Percentiles rank a stretch among this genome's conserved stretches.
Conservation (phyloP, 2,113 vertebrate species). For the Octodon degus region DNA sequence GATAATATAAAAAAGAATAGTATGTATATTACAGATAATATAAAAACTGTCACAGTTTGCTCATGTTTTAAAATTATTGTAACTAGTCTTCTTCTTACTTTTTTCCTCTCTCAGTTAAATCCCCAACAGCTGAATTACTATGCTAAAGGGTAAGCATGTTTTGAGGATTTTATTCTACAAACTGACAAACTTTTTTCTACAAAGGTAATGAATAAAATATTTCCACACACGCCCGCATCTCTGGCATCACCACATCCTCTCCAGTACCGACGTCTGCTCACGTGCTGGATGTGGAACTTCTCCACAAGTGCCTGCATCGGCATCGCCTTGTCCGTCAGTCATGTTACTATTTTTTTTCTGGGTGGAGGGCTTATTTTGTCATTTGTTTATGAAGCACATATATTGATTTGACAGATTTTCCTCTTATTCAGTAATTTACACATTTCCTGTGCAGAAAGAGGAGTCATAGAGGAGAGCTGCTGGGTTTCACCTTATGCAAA, state of each 20-base stretch:
- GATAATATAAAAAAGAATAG: too few relatives aligned
- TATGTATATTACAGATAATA: neutral
- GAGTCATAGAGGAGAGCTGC: neutral
- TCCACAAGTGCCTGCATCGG: neutral
- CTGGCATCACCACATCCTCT: neutral
- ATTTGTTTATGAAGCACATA: conserved; percentile 70
- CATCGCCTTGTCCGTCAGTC: neutral
- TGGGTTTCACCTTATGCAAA: neutral
- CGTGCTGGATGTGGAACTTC: neutral
- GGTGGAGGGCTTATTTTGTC: conserved; percentile 15
- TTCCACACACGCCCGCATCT: neutral
- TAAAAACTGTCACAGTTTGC: neutral
- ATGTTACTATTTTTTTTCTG: neutral
- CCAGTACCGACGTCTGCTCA: neutral
- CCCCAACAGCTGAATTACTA: neutral
- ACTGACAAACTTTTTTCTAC: neutral
- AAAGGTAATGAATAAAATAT: neutral
- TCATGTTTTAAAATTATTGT: neutral
- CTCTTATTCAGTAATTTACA: conserved; percentile 33
- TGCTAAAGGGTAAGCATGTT: neutral
- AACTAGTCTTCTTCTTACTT: neutral
- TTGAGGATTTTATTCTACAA: neutral
- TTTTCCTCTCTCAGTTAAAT: conserved; percentile 13
- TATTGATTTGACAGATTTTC: conserved; percentile 53
- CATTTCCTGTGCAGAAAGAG: neutral